phyloP scores from a whole-genome alignment of 2,113 vertebrate genomes.

The Martes martes region DNA sequence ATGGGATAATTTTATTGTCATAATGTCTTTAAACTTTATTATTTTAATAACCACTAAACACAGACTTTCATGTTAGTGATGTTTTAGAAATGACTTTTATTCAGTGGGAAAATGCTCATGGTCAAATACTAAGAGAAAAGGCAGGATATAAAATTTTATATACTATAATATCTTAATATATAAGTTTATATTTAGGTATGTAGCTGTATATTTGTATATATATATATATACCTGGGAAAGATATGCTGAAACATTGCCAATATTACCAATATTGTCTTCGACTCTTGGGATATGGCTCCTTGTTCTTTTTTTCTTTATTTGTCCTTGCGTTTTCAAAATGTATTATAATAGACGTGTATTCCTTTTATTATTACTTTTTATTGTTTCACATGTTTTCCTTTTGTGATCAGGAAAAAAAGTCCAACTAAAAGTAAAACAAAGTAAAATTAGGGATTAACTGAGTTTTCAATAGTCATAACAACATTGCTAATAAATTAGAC shows the following conservation, averaged over 20 bases:
- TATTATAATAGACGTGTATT: neutral
- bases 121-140: neutral
- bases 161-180: neutral
- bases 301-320: neutral
- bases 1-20: neutral
- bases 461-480: neutral
- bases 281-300: neutral
- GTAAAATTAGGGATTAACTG: neutral
- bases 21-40: neutral
- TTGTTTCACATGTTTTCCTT: neutral
- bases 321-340: neutral
- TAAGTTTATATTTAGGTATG: neutral
- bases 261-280: neutral
- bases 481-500: neutral
- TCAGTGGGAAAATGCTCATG: neutral
- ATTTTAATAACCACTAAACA: neutral
- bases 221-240: neutral
- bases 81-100: conserved; percentile 33
- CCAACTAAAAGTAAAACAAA: neutral
- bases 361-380: neutral
- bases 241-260: neutral
- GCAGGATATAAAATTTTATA: neutral
- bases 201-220: neutral
- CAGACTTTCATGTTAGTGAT: neutral
- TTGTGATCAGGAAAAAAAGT: neutral